A percentile compares a stretch with the other conserved stretches of the same genome.
phyloP scores from a whole-genome alignment of 2,888 invertebrate species.

The Saturnia japonica region DNA sequence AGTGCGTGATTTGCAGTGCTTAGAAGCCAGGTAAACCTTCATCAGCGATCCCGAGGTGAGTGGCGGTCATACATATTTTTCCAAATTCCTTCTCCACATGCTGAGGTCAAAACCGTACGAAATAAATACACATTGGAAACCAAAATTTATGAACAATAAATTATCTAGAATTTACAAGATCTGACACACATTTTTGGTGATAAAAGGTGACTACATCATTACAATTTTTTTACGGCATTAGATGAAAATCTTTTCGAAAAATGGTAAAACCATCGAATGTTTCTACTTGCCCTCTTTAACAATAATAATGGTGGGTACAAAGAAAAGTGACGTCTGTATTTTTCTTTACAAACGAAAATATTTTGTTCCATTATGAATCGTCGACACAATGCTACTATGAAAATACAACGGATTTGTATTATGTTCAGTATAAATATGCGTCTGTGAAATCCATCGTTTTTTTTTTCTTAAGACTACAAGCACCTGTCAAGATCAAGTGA shows the following conservation, averaged over 20 bases:
- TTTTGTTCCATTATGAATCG: constrained; percentile 5
- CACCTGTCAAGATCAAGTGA: too few species aligned
- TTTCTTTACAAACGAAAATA: constrained; percentile 11
- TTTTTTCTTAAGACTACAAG: not conserved
- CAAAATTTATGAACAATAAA: too few species aligned
- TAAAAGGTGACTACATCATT: not conserved
- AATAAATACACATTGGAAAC: too few species aligned
- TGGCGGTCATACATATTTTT: too few species aligned
- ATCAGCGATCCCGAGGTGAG: too few species aligned
- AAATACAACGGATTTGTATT: constrained; percentile 5
- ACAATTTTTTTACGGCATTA: not conserved
- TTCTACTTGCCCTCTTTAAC: not conserved
- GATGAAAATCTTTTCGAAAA: not conserved
- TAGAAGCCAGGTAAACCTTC: too few species aligned
- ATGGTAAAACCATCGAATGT: not conserved
- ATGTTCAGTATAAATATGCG: not conserved
- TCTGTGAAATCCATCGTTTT: not conserved
- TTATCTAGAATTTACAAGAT: too few species aligned
- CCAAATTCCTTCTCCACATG: too few species aligned
- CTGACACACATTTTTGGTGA: not conserved
- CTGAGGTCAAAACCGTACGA: too few species aligned
- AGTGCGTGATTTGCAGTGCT: too few species aligned
- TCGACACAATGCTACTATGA: constrained; percentile 10
- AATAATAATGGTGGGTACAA: constrained; percentile 3
- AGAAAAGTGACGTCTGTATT: constrained; percentile 9